phyloP scores from a whole-genome alignment of 2,888 invertebrate species.

The Melinopterus prodromus region DNA sequence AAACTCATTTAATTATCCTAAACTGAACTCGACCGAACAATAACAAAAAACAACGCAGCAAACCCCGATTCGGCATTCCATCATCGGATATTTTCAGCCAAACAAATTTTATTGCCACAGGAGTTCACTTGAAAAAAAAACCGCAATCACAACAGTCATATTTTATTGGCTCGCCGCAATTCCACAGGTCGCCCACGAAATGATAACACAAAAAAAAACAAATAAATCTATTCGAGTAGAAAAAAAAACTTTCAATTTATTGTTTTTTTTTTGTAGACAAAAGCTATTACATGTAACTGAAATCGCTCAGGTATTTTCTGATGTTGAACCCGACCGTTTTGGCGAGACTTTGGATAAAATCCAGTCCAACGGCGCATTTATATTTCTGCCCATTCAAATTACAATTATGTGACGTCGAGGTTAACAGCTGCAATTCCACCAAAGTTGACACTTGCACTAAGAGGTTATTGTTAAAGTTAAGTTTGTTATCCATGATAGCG shows the following conservation, averaged over 20 bases:
- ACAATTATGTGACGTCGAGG: conserved; percentile 74
- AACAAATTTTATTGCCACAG: background rate
- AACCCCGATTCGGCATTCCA: background rate
- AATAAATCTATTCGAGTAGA: background rate
- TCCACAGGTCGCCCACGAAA: background rate
- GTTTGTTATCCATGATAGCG: conserved; percentile 84
- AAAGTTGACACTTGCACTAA: conserved; percentile 87
- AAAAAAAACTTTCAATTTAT: background rate
- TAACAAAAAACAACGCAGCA: background rate
- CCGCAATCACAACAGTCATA: background rate
- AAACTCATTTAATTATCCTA: too few species aligned
- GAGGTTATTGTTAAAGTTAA: conserved; percentile 86
- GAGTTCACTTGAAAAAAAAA: background rate
- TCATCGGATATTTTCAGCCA: background rate
- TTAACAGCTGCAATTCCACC: conserved; percentile 82
- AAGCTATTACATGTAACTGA: conserved; percentile 52
- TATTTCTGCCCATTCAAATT: conserved; percentile 84
- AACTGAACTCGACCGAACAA: background rate
- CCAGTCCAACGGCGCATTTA: conserved; percentile 85
- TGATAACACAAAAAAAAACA: background rate
- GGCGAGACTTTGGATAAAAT: conserved; percentile 80
- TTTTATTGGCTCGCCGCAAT: background rate
- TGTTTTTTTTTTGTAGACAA: conserved; percentile 17
- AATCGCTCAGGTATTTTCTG: conserved; percentile 79
- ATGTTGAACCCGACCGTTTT: conserved; percentile 80